Evolutionary conservation across 1,140 invertebrate species (phyloP).

Genomic region (Anthonomus grandis): DNA sequence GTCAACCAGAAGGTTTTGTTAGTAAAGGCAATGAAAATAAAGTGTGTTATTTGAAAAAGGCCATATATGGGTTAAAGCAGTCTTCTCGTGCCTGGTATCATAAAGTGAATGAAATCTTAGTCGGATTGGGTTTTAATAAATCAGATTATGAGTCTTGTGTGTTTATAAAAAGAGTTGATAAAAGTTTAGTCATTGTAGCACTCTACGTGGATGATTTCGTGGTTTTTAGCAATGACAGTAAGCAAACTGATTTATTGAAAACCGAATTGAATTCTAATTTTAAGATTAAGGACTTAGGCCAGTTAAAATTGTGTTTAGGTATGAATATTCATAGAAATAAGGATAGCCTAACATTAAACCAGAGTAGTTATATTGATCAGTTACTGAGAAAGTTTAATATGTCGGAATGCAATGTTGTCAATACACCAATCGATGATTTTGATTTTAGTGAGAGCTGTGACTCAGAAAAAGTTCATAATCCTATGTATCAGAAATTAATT

Average conservation of each 20-base stretch:
- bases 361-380: conserved; percentile 32
- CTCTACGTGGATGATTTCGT: conserved; percentile 15
- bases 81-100: conserved; percentile 37
- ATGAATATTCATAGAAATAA: conserved; percentile 25
- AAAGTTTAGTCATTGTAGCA: conserved; percentile 33
- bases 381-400: conserved; percentile 24
- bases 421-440: conserved; percentile 34
- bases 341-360: conserved; percentile 18
- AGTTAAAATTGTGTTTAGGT: conserved; percentile 35
- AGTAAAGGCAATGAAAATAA: conserved; percentile 36
- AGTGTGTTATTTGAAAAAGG: conserved; percentile 37
- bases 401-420: conserved; percentile 25
- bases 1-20: conserved; percentile 31
- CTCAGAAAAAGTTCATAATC: neutral
- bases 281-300: conserved; percentile 38
- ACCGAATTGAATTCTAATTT: conserved; percentile 26
- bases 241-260: conserved; percentile 25
- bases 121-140: conserved; percentile 32
- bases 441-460: conserved; percentile 1
- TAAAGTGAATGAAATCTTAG: conserved; percentile 33
- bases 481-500: conserved; percentile 45
- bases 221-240: conserved; percentile 17
- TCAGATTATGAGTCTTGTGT: conserved; percentile 43
- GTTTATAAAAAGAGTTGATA: conserved; percentile 35
- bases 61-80: conserved; percentile 48